These are phyloP conservation scores for Neosalanx taihuensis DNA, from an alignment of 2,797 vertebrate genomes.

Conservation along the genomic window DNA sequence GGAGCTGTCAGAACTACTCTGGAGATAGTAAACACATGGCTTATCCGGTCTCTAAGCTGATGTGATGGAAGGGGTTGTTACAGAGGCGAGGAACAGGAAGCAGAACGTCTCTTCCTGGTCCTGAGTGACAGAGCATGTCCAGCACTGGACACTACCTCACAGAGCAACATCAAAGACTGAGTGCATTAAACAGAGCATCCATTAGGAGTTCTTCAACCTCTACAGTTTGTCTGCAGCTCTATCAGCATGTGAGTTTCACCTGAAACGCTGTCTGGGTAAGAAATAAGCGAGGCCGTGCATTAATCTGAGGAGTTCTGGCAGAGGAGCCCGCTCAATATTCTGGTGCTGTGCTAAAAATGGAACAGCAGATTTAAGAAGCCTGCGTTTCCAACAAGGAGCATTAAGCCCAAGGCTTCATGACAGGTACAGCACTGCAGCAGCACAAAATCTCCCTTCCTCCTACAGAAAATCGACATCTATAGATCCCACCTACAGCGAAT, in stretches of 20 bases:
- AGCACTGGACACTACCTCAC: background rate
- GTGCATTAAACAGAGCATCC: background rate
- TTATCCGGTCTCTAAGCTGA: background rate
- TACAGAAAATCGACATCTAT: background rate
- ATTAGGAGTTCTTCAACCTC: background rate
- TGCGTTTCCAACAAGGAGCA: background rate
- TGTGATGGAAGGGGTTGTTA: background rate
- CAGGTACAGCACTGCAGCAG: background rate
- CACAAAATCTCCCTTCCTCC: background rate
- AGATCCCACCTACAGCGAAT: too few relatives aligned
- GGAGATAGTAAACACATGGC: background rate
- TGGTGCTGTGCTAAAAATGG: constrained; percentile 22
- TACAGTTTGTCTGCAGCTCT: background rate
- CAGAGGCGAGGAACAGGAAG: background rate
- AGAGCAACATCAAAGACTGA: background rate
- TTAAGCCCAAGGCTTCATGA: constrained; percentile 3
- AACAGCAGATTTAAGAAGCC: constrained; percentile 14
- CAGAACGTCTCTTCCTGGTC: background rate
- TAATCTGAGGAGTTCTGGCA: constrained; percentile 14
- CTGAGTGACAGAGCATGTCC: background rate
- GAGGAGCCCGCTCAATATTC: constrained; percentile 20
- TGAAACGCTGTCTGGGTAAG: constrained; percentile 8
- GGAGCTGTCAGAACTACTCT: background rate
- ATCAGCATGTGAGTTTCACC: background rate
- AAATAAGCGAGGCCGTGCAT: constrained; percentile 8